These are phyloP conservation scores for Abramis brama DNA, from an alignment of 2,113 vertebrate genomes.

Conservation along the genomic window DNA sequence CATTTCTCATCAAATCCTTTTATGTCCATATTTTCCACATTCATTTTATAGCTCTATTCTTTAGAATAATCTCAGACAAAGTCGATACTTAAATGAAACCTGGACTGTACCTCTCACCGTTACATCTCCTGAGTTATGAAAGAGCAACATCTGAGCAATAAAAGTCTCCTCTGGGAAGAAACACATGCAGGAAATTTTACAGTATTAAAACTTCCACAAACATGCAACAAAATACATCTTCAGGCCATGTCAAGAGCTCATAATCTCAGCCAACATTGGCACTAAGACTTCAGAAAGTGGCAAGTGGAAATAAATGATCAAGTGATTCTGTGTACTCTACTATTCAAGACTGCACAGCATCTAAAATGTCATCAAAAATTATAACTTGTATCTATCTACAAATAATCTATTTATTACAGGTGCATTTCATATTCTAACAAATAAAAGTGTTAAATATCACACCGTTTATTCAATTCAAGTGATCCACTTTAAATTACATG, in stretches of 20 bases:
- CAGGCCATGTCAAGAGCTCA: neutral
- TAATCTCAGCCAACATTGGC: neutral
- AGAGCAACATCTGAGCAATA: neutral
- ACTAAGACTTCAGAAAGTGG: neutral
- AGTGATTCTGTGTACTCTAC: neutral
- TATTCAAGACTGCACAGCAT: neutral
- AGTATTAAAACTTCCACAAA: neutral
- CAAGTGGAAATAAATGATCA: neutral
- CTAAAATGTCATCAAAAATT: neutral
- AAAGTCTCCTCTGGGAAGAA: neutral
- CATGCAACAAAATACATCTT: neutral
- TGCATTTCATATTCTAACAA: neutral
- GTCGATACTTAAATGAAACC: neutral
- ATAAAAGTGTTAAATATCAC: neutral
- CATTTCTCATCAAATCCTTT: neutral
- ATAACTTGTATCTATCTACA: neutral
- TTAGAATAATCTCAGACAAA: neutral
- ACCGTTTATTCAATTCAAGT: neutral
- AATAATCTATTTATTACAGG: neutral
- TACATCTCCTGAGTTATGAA: neutral
- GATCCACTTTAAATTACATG: neutral
- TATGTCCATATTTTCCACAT: neutral
- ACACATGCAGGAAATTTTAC: neutral
- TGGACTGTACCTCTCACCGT: neutral
- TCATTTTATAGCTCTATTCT: neutral